Percentiles rank a stretch among this genome's conserved stretches.
Evolutionary conservation across 2,888 invertebrate species (phyloP).

Genomic region (Bursaphelenchus okinawaensis): DNA sequence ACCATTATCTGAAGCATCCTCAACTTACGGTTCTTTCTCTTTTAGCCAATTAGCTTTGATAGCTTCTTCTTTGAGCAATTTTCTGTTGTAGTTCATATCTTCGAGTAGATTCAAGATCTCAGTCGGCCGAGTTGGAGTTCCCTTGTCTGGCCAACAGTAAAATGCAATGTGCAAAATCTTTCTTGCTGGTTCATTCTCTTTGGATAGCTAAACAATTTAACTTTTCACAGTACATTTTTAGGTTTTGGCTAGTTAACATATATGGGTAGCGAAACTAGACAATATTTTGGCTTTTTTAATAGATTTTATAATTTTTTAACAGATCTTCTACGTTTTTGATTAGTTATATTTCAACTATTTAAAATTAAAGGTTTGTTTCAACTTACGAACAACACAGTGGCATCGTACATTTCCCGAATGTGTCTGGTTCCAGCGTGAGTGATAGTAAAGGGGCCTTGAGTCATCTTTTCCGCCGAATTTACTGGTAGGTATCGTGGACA

Average conservation of each 20-base stretch:
- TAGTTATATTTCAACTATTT: constrained; percentile 4
- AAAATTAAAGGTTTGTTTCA: not conserved
- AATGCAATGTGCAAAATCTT: constrained; percentile 25
- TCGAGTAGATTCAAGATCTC: constrained; percentile 35
- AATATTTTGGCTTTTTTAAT: too few species aligned
- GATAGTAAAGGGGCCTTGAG: constrained; percentile 17
- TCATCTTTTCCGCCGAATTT: constrained; percentile 15
- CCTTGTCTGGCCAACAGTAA: constrained; percentile 29
- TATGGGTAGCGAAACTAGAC: too few species aligned
- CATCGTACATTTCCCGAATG: constrained; percentile 31
- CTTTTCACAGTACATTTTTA: too few species aligned
- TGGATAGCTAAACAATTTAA: constrained; percentile 2
- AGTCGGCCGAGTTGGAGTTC: constrained; percentile 33
- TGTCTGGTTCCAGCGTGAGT: constrained; percentile 20
- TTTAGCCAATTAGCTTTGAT: constrained; percentile 27
- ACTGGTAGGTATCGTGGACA: constrained; percentile 28
- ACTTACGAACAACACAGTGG: constrained; percentile 24
- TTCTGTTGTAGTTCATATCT: constrained; percentile 38
- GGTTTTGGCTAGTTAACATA: too few species aligned
- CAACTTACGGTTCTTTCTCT: constrained; percentile 13
- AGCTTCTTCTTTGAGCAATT: constrained; percentile 26
- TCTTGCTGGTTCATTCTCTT: constrained; percentile 19
- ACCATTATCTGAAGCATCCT: too few species aligned
- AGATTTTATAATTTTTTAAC: too few species aligned
- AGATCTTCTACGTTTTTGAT: too few species aligned